Evolutionary conservation across 2,797 vertebrate species (phyloP).

Genomic region (Parauchenoglanis punctatus): DNA sequence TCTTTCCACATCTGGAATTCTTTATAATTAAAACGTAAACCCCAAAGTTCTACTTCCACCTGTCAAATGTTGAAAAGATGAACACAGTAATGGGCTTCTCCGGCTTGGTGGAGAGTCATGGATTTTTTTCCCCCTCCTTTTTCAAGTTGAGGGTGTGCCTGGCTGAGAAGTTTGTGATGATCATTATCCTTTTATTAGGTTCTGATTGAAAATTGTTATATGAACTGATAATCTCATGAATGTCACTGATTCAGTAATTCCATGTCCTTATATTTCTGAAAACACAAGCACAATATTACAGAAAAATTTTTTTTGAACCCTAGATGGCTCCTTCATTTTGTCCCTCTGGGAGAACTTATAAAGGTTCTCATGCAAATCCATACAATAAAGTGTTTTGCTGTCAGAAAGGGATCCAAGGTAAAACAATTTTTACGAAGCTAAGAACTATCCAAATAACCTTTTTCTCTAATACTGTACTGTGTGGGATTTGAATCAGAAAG

Average conservation of each 20-base stretch:
- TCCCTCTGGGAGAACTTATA: neutral
- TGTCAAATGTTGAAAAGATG: constrained; percentile 99
- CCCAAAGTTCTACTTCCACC: constrained; percentile 98
- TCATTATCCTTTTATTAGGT: constrained; percentile 26
- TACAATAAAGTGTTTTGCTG: neutral
- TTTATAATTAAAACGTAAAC: constrained; percentile 99
- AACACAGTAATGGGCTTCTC: constrained; percentile 97
- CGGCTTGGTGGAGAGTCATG: constrained; percentile 70
- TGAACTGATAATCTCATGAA: constrained; percentile 13
- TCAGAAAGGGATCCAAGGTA: neutral
- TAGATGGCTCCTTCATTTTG: neutral
- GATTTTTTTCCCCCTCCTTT: constrained; percentile 56
- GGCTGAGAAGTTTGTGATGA: constrained; percentile 22
- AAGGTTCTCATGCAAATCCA: neutral
- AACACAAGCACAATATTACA: neutral
- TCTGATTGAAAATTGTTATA: constrained; percentile 29
- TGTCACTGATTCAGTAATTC: constrained; percentile 11
- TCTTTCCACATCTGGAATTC: constrained; percentile 98
- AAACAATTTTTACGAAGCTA: neutral
- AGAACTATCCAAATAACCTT: neutral
- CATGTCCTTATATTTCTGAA: constrained; percentile 6
- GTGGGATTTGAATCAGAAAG: constrained; percentile 8
- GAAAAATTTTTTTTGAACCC: neutral
- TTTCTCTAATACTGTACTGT: neutral
- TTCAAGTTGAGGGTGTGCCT: constrained; percentile 20